Base-by-base conservation (phyloP, 2,113 vertebrate genomes). In the Oncorhynchus mykiss region DNA sequence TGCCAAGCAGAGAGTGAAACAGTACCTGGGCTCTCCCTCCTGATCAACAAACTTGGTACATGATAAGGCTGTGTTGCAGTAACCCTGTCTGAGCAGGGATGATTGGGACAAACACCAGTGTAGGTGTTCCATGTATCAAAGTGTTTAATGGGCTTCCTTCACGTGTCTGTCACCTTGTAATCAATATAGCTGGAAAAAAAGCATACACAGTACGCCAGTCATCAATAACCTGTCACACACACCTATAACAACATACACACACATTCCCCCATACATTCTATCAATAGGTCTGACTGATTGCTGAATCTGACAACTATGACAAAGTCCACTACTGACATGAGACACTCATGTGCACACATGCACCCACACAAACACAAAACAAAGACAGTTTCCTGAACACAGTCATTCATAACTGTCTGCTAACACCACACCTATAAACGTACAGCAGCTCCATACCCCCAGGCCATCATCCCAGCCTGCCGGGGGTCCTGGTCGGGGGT, bases 181-280 rank as follows among this genome's bases (percentile, higher is more conserved):
- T 89, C 88, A 84, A 80, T 87, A 89, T 88, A 20, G 73, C 81
- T 88, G 68, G 75, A 89, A 85, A 85, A 88, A 86, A 80, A 82
- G 14, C 5, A 25, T 54, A 80, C 71, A 70, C 78, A 86, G 81
- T 67, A 78, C 78, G 75, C 76, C 67, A 67, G 77, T 84, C 80
- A 80, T 87, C 84, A 67, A 77, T 78, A 31, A 78, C 59, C 80
- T 67, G 84, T 78, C 85, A 75, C 60, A 81, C 83, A 81, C 20
- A 72, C 54, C 20, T 24, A 70, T 14, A 70, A 31, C 39, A 16
- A 45, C 67, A 48, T 6, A 24, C 59, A 62, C n/a, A 62, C 59
- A 62, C 59, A 62, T 16, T 24, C 59, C 18, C n/a, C 2, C 20
- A 62, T 16, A 62, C 59, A 31, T 11, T 12, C 29, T 8, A 34